A percentile compares a stretch with the other conserved stretches of the same genome.
These are phyloP conservation scores for Erythrolamprus reginae DNA, from an alignment of 2,113 vertebrate species.

Conservation along the genomic window DNA sequence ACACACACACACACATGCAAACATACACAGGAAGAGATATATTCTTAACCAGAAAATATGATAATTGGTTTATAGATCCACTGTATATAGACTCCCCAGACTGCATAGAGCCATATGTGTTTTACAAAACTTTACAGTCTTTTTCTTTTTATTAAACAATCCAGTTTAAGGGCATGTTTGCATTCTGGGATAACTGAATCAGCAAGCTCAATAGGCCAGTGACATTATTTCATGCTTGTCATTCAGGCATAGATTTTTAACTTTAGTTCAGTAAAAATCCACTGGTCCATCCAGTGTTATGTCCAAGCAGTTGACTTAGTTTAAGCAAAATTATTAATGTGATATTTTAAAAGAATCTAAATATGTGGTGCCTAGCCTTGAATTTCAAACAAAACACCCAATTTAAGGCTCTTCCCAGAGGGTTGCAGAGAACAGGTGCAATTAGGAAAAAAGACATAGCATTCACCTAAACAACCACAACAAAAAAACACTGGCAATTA, in stretches of 20 bases:
- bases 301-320: background rate
- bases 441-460: background rate
- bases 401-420: background rate
- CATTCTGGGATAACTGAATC: background rate
- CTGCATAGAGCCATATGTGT: background rate
- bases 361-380: background rate
- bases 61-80: no score
- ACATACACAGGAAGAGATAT: no score
- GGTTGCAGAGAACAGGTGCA: conserved; percentile 22
- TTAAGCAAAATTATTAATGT: background rate
- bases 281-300: background rate
- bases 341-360: background rate
- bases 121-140: background rate
- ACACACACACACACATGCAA: no score
- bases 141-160: background rate
- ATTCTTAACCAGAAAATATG: no score
- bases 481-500: background rate
- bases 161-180: background rate
- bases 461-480: background rate
- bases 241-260: background rate
- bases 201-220: background rate
- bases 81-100: background rate
- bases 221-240: background rate
- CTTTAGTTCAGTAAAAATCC: conserved; percentile 26
- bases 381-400: background rate